Base-by-base conservation (phyloP, 2,888 invertebrate species). In the Corythucha ciliata region DNA sequence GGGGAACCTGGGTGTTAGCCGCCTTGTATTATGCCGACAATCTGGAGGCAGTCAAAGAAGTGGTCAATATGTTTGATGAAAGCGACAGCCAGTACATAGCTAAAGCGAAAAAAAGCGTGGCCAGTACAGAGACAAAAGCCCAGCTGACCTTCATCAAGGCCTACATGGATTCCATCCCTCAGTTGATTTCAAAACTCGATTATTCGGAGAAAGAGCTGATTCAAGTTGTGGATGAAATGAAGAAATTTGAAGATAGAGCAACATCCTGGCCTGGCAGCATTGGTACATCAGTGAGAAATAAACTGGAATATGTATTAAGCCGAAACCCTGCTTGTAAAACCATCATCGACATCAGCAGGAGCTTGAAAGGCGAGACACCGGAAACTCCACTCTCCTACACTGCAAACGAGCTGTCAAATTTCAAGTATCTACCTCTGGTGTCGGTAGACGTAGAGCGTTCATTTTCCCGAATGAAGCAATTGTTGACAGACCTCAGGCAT, bases 1-100 rank as follows among this genome's bases (percentile, higher is more conserved):
- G 56, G 48, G 51, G 51, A 4, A 56, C 53, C n/a, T 48, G 54
- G 52, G 39, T 52, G 20, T 12, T 3, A 34, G 47, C 47, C 12
- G 36, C 47, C 5, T 2, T 36, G 10, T 47, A 36, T 16, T 47
- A 47, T 21, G 47, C 47, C 24, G 47, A 47, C 22, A 18, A 32
- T 36, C 5, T 34, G 18, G 34, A 47, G 14, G 16, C 24, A 22
- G 5, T 4, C 7, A 14, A 44, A 22, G 44, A 12, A 8, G 27
- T 44, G 8, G n/a, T 44, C 18, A n/a, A 44, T 6, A 44, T n/a
- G 27, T 44, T 44, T 27, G 29, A 27, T 44, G 44, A 44, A 27
- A n/a, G 10, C n/a, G 29, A 27, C 29, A 44, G 41, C 41, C 24
- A 24, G 41, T 41, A 24, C 24, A 41, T 24, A 41, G 41, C 7